phyloP scores from a whole-genome alignment of 1,140 invertebrate genomes.

The Mizuhopecten yessoensis region DNA sequence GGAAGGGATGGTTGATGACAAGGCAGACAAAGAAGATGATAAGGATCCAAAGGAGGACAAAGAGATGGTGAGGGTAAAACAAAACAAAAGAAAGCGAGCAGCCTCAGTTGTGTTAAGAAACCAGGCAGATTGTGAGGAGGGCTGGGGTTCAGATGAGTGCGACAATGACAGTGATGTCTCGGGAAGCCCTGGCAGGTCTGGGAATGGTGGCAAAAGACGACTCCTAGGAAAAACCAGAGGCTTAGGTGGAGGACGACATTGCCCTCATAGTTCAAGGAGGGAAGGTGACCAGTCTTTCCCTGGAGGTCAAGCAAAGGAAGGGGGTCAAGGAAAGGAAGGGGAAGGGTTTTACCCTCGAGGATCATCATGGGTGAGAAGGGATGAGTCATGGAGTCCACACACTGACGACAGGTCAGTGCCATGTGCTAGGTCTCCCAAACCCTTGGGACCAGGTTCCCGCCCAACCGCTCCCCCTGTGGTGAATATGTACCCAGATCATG shows the following conservation, averaged over 20 bases:
- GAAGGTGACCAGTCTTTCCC: neutral
- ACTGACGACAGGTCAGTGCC: neutral
- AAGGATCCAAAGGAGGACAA: neutral
- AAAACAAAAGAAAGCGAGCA: constrained; percentile 61
- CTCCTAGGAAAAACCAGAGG: neutral
- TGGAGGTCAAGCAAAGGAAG: neutral
- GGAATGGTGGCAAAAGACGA: constrained; percentile 5
- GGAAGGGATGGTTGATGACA: neutral
- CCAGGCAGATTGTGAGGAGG: constrained; percentile 46
- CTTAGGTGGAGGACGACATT: neutral
- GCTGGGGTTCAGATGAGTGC: constrained; percentile 56
- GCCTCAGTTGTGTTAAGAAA: constrained; percentile 54
- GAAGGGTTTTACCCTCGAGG: neutral
- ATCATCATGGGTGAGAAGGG: neutral
- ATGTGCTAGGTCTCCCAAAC: neutral
- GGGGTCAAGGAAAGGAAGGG: neutral
- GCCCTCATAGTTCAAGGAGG: neutral
- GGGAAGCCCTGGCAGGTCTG: neutral
- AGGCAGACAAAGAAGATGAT: neutral
- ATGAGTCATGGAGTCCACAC: constrained; percentile 27
- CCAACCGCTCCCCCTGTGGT: neutral
- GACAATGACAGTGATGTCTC: constrained; percentile 41
- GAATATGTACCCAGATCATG: neutral
- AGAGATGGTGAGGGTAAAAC: neutral
- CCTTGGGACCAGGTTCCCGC: neutral